Evolutionary conservation across 2,113 vertebrate genomes (phyloP), one percentile per base, ranked within the genome.

Genomic region (Callopanchax toddi): DNA sequence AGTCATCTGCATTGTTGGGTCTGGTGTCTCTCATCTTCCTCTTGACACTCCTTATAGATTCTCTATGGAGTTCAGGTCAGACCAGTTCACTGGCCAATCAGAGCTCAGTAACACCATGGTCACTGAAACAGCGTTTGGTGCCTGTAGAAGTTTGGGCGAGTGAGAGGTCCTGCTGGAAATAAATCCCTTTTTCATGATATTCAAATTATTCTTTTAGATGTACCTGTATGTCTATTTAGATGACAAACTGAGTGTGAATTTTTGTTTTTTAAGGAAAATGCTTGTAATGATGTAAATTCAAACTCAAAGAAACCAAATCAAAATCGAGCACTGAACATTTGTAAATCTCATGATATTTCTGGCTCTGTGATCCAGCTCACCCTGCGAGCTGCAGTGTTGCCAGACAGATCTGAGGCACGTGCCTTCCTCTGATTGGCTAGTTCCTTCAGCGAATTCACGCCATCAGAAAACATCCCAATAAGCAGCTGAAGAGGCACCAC

Each of bases 401-500:
- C 94, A 0, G 93, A 86, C 69, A 96, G 78, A 80, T 98, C 96
- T 61, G 86, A 92, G 60, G 87, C 91, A 48, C 94, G 93, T 1
- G 94, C 92, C 86, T 97, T 98, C 82, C 93, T 94, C 90, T 99
- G 97, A 93, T 96, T 97, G 83, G 96, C 95, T 87, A 99, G 91
- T 71, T 99, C 97, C 88, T 98, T 99, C 42, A 99, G 89, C 64
- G 97, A 99, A 92, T 99, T 98, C 75, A 99, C 97, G 50, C 97
- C 97, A 90, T 99, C 97, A 61, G 96, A 99, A 91, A 99, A 99
- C 97, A 99, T 99, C 84, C 95, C 94, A 63, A 98, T 98, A 65
- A 99, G 87, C 40, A 99, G 93, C 74, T 97, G 96, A 71, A 99
- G 94, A 57, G 97, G 97, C 67, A 99, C 96, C 81, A 95, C 95